Base-by-base conservation (phyloP, 2,113 vertebrate genomes). In the Mus musculus region DNA sequence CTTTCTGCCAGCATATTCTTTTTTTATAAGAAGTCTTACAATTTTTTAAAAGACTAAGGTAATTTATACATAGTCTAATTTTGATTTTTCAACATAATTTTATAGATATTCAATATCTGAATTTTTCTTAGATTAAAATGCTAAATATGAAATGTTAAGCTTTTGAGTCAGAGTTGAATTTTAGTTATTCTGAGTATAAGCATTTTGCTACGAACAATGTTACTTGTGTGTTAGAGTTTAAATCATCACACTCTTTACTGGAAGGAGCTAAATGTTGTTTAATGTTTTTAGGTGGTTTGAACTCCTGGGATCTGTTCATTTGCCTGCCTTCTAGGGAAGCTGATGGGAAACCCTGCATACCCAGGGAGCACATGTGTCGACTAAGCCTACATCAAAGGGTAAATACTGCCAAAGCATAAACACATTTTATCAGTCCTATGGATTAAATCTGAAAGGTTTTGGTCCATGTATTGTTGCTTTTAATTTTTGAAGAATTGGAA, bases 381-480 rank as follows among this genome's bases (percentile, higher is more conserved):
- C 97, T 99, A 90, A 96, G 98, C 80, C 96, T 96, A 59, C 98
- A 99, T 96, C 99, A 99, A 98, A 99, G 97, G 99, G 99, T 99
- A 99, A 96, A 61, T 89, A 7, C 73, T 91, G 17, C 96, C 54
- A 24, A 89, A 63, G 4, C 78, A 3, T 92, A 39, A 8, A 28
- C 9, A 90, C 22, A 87, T 90, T 56, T 77, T 20, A 76, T 75
- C 9, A 63, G 4, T 1, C 0, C 4, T 67, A 11, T 56, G 12
- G 9, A 24, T 56, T 90, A 88, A 61, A 46, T 30, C 3, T 7
- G 28, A 0, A 3, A 56, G 28, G 85, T 96, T 52, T 71, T 33
- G n/a, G 17, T 91, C 22, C 5, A 71, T 69, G 82, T 49, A 36
- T 86, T 67, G 17, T 86, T 30, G 69, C n/a, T 73, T 86, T 65